Base-by-base conservation (phyloP, 23 tunicate genomes). In the Botrylloides violaceus region DNA sequence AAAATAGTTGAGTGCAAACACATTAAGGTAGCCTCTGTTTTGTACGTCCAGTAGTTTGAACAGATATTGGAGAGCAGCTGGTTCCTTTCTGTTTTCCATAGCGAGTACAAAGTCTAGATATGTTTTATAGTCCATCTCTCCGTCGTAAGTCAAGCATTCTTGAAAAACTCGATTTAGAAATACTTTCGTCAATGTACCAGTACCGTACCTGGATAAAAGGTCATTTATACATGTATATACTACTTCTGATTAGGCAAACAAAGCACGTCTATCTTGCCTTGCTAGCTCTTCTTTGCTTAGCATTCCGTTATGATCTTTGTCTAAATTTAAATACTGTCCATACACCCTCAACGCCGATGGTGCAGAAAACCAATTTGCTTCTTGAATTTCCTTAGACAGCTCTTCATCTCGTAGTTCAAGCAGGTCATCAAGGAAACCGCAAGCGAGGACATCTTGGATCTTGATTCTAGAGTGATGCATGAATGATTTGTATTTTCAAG, bases 121-220 rank as follows among this genome's bases (percentile, higher is more conserved):
- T 26, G 99, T 87, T 79, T 95, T 95, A 71, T 95, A 95, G 78
- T 95, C 99, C 99, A 95, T 87, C 75, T 95, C 99, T 3, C 99
- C 96, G 61, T 95, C 99, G 64, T 95, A 95, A 0, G 99, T 95
- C 19, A 95, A 57, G 56, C 99, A 95, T 62, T 95, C 92, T 78
- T 95, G 96, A 71, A 87, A 95, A 4, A 95, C 91, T 29, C 92
- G 81, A 53, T 95, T 96, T 22, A 95, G 65, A 75, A 95, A 95
- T 18, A 84, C 77, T 5, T 90, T 75, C 1, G 90, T 90, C 3
- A 90, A 33, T 31, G 97, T 90, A 25, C 97, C 97, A 34, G 97
- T 90, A 39, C 97, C 97, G 70, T 83, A 90, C 35, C 88, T 84
- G 26, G 23, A 79, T 35, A 37, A n/a, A n/a, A n/a, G n/a, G n/a